Conservation (phyloP, 2,797 vertebrate genomes). For the Cossypha dichroa region DNA sequence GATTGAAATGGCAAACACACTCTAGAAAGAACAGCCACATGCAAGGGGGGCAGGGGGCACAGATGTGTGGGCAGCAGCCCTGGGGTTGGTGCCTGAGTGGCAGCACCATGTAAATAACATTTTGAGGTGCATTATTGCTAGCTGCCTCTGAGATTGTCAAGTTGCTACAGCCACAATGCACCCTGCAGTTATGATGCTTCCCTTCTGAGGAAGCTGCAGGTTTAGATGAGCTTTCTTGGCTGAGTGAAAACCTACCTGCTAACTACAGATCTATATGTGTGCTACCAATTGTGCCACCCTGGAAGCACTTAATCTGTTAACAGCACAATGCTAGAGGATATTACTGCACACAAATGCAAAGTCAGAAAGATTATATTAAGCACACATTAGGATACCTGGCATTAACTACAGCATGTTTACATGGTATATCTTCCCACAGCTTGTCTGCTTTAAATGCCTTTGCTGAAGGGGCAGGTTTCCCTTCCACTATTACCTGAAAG, state of each 20-base stretch:
- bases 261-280: neutral
- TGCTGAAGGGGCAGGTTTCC: slow-evolving; percentile 9
- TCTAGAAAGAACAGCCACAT: neutral
- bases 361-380: neutral
- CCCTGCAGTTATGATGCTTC: neutral
- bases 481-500: slow-evolving; percentile 9
- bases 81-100: neutral
- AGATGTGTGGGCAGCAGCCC: neutral
- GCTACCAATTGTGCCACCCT: neutral
- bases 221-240: neutral
- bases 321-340: neutral
- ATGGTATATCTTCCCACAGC: neutral
- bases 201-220: neutral
- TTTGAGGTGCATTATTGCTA: neutral
- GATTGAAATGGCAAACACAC: neutral
- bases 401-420: neutral
- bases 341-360: neutral
- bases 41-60: neutral
- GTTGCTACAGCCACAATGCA: neutral
- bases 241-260: neutral
- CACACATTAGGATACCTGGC: neutral
- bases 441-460: neutral
- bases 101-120: neutral
- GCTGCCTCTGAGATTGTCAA: neutral
- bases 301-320: neutral